Percentiles rank a stretch among this genome's conserved stretches.
Evolutionary conservation across 2,888 invertebrate species (phyloP).

Genomic region (Agriopis aurantiaria): DNA sequence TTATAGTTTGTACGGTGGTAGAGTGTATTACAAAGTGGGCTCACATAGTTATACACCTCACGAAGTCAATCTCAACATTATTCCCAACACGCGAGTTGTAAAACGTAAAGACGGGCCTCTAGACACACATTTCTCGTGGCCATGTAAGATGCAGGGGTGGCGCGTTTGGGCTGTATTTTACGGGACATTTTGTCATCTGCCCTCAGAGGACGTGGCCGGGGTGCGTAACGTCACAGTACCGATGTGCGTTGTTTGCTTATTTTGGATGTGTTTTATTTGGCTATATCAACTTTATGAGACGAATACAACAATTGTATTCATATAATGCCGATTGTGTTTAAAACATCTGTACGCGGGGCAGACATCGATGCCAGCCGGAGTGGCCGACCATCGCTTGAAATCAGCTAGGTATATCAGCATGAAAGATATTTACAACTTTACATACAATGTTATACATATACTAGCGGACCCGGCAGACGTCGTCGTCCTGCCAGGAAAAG

Average conservation of each 20-base stretch:
- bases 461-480: too few species aligned
- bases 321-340: background rate
- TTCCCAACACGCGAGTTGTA: constrained; percentile 46
- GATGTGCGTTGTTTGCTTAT: constrained; percentile 31
- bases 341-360: background rate
- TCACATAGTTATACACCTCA: background rate
- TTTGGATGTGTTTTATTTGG: constrained; percentile 25
- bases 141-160: constrained; percentile 72
- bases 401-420: too few species aligned
- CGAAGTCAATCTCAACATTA: constrained; percentile 38
- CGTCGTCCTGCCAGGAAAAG: too few species aligned
- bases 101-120: constrained; percentile 53
- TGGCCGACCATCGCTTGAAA: too few species aligned
- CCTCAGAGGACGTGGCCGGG: constrained; percentile 67
- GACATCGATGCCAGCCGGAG: too few species aligned
- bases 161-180: constrained; percentile 70
- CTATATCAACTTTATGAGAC: background rate
- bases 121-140: constrained; percentile 68
- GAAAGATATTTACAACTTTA: too few species aligned
- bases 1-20: too few species aligned
- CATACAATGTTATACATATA: too few species aligned
- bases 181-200: constrained; percentile 76
- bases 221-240: constrained; percentile 58
- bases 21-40: background rate
- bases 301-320: background rate